These are phyloP conservation scores for Theristicus caerulescens DNA, from an alignment of 2,113 vertebrate genomes.

Conservation along the genomic window DNA sequence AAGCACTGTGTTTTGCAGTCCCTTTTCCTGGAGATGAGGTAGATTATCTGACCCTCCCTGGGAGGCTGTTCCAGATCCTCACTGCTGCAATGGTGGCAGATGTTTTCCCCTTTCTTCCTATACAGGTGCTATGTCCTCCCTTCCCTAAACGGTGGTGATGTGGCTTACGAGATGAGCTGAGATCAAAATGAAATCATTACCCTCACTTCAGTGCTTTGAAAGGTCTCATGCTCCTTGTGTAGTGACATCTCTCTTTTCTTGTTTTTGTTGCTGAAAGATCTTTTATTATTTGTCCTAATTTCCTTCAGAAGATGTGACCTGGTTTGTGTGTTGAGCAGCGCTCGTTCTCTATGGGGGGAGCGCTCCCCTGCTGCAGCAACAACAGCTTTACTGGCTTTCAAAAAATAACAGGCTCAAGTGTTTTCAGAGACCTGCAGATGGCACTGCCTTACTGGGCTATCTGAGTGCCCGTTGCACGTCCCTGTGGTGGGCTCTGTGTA, in stretches of 20 bases:
- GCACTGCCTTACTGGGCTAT: slow-evolving; percentile 3
- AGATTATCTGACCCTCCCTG: not conserved
- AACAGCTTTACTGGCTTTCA: not conserved
- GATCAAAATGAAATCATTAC: not conserved
- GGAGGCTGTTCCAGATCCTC: not conserved
- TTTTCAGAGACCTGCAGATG: not conserved
- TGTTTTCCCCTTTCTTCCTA: not conserved
- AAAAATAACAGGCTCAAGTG: not conserved
- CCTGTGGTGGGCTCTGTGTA: not conserved
- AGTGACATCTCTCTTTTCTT: not conserved
- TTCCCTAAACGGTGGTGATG: not conserved
- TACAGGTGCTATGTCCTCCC: not conserved
- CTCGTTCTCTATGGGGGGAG: not conserved
- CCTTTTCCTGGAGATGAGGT: not conserved
- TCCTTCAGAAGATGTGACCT: not conserved
- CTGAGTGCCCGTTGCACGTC: accelerated
- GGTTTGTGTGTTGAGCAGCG: not conserved
- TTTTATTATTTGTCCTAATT: not conserved
- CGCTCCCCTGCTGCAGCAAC: not conserved
- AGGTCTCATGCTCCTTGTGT: not conserved
- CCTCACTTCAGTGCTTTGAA: not conserved
- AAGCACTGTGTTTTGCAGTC: not conserved
- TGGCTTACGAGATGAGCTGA: not conserved
- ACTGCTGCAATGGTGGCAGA: accelerated
- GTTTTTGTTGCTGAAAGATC: not conserved